Base-by-base conservation (phyloP, 2,888 invertebrate species). In the Eulithis prunata region DNA sequence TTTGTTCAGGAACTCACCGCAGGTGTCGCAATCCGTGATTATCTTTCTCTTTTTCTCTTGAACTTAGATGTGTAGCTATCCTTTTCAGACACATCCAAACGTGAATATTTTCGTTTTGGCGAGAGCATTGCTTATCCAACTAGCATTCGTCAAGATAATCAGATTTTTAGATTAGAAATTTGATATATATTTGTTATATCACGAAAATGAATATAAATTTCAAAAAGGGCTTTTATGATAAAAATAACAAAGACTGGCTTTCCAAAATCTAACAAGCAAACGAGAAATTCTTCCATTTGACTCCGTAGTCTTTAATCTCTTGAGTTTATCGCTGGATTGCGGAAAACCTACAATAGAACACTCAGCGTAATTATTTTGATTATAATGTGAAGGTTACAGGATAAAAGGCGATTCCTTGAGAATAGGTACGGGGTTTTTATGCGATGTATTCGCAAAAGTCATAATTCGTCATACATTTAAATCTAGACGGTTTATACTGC, bases 1-100 rank as follows among this genome's bases (percentile, higher is more conserved):
- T 71, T 74, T 62, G 73, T 60, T 70, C 63, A 59, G 66, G 57
- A 67, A 68, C 66, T 62, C 61, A 74, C 69, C 66, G 68, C 72
- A 74, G 68, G 71, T 74, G 74, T 66, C 67, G 67, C 69, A 68
- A 63, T 68, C 13, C 45, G 53, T 60, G 8, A 7, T 53, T 36
- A 4, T 60, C 54, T 28, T 7, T 73, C 71, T 62, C 60, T 67
- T 58, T 75, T 57, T 21, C 38, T 57, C 69, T 46, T 38, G 11
- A 14, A 7, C 13, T 8, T 51, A 36, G 28, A 38, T 45, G 7
- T 58, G 46, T n/a, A 10, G 58, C 49, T 57, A n/a, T 68, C 63
- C 49, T 58, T 57, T 63, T 70, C 64, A 1, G 28, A 43, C 57
- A 68, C 43, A 55, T 66, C 54, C 52, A 14, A 8, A 41, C 13